A percentile compares a stretch with the other conserved stretches of the same genome.
These are phyloP conservation scores for Xenopus petersii DNA, from an alignment of 2,797 vertebrate genomes.

Conservation along the genomic window DNA sequence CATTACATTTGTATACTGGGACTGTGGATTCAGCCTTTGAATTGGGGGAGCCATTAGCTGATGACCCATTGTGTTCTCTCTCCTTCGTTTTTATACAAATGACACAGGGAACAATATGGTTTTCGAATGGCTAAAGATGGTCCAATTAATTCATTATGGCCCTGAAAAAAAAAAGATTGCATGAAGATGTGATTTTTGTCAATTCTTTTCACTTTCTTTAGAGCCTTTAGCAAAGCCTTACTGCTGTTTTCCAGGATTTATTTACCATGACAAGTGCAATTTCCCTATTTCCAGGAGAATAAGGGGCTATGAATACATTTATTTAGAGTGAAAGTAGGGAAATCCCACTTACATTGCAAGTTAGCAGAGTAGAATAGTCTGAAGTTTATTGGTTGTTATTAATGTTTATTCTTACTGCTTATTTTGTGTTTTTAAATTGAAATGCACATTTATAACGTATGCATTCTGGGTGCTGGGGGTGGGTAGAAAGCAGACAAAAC, in stretches of 20 bases:
- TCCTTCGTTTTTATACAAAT: slow-evolving; percentile 31
- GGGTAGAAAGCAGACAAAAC: neutral
- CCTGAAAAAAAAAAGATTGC: slow-evolving; percentile 35
- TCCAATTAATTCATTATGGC: slow-evolving; percentile 39
- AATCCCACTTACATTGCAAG: neutral
- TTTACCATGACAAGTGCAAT: slow-evolving; percentile 11
- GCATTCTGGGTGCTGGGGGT: neutral
- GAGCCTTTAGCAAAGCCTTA: slow-evolving; percentile 12
- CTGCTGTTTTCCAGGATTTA: neutral
- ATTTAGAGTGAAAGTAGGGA: slow-evolving; percentile 50
- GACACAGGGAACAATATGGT: slow-evolving; percentile 16
- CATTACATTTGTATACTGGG: slow-evolving; percentile 38
- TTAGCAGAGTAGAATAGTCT: neutral
- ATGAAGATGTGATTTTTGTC: slow-evolving; percentile 26
- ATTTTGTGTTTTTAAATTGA: neutral
- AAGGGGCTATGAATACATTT: slow-evolving; percentile 14
- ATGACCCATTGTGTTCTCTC: slow-evolving; percentile 8
- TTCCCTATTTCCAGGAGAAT: neutral
- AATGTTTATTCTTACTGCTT: neutral
- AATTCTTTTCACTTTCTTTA: slow-evolving; percentile 9
- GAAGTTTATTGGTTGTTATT: neutral
- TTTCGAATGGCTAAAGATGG: neutral
- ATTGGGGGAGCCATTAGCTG: slow-evolving; percentile 28
- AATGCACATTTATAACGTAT: neutral
- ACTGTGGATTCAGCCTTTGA: slow-evolving; percentile 12